These are phyloP conservation scores for Xestoiulus laeticollis DNA, from an alignment of 2,888 invertebrate genomes.

Conservation along the genomic window DNA sequence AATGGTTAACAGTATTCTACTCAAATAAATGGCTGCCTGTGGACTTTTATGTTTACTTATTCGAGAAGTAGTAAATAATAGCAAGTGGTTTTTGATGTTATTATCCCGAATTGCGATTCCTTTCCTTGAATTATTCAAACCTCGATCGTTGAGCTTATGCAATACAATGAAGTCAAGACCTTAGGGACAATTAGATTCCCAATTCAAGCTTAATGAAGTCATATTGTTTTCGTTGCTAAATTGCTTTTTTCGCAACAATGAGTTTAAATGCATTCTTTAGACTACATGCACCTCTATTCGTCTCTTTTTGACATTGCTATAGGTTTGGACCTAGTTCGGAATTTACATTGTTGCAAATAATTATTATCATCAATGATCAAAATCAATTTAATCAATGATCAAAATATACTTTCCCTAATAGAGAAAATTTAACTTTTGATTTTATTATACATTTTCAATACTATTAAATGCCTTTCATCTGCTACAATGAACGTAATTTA, in stretches of 20 bases:
- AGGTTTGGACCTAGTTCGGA: too few relatives aligned
- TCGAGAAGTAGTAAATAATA: background rate
- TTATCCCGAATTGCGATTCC: background rate
- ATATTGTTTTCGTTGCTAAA: background rate
- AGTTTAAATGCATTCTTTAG: background rate
- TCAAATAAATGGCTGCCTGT: background rate
- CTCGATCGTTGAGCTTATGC: background rate
- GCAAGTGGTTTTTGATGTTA: constrained; percentile 35
- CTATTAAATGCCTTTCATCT: too few relatives aligned
- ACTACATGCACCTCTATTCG: too few relatives aligned
- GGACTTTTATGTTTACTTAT: background rate
- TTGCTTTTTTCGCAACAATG: background rate
- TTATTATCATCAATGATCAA: too few relatives aligned
- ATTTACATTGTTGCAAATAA: too few relatives aligned
- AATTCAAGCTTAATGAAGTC: background rate
- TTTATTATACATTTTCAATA: too few relatives aligned
- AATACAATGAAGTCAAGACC: background rate
- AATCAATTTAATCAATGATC: too few relatives aligned
- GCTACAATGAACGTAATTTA: too few relatives aligned
- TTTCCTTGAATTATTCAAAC: background rate
- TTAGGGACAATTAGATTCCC: background rate
- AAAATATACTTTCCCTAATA: too few relatives aligned
- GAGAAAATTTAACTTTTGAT: too few relatives aligned
- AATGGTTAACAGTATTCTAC: background rate
- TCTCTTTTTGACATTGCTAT: too few relatives aligned